These are phyloP conservation scores for Semotilus atromaculatus DNA, from an alignment of 2,797 vertebrate genomes.

Conservation along the genomic window DNA sequence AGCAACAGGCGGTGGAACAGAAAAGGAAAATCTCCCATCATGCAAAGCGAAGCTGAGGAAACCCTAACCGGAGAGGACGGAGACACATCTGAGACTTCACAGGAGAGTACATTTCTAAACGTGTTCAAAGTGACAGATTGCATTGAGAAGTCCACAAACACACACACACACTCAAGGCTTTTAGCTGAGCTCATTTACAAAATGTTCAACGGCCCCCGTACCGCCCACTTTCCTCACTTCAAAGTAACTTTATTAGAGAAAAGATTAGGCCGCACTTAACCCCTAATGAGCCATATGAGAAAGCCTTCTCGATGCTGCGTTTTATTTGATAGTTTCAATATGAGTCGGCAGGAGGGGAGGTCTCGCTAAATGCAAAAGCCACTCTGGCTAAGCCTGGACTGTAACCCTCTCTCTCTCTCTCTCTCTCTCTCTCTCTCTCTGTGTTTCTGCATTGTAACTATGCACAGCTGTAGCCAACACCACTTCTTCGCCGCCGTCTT, in stretches of 20 bases:
- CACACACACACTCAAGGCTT: conserved; percentile 57
- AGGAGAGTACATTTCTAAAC: conserved; percentile 44
- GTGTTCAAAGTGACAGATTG: conserved; percentile 78
- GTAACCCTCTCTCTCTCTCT: conserved; percentile 47
- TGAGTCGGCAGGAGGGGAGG: conserved; percentile 57
- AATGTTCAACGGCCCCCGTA: conserved; percentile 74
- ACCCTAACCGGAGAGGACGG: conserved; percentile 52
- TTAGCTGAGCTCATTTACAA: conserved; percentile 81
- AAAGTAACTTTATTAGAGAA: conserved; percentile 89
- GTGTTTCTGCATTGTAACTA: conserved; percentile 23
- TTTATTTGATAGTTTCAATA: conserved; percentile 78
- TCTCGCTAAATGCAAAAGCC: conserved; percentile 57
- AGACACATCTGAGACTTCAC: conserved; percentile 58
- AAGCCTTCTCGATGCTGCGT: conserved; percentile 60
- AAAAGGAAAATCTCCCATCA: conserved; percentile 39
- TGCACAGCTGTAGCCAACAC: conserved; percentile 13
- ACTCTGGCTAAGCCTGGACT: conserved; percentile 48
- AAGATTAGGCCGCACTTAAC: conserved; percentile 89
- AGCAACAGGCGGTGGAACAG: conserved; percentile 71
- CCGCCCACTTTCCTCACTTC: conserved; percentile 81
- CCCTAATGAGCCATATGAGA: conserved; percentile 73
- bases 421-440: too few relatives aligned
- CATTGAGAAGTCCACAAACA: conserved; percentile 59
- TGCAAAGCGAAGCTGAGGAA: conserved; percentile 38
- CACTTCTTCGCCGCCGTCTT: conserved; percentile 7